These are phyloP conservation scores for Archips crataeganus DNA, from an alignment of 2,888 invertebrate species.

Conservation along the genomic window DNA sequence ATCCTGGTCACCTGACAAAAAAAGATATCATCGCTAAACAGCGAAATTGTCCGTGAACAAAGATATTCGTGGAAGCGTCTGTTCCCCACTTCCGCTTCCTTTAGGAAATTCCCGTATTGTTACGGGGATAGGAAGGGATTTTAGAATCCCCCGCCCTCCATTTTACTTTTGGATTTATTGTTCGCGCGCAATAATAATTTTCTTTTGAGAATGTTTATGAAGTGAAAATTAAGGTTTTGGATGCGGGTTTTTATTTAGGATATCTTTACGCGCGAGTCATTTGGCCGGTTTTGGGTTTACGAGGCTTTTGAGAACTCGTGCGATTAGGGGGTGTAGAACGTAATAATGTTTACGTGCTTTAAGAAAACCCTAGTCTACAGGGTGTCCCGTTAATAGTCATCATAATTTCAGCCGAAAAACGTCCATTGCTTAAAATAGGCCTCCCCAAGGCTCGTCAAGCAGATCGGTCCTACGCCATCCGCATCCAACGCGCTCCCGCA, in stretches of 20 bases:
- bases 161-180: constrained; percentile 43
- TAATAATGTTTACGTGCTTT: too few species aligned
- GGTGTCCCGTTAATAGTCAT: too few species aligned
- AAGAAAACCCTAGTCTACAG: too few species aligned
- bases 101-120: constrained; percentile 46
- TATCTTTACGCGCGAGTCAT: constrained; percentile 32
- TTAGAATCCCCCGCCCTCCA: constrained; percentile 36
- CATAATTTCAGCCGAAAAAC: too few species aligned
- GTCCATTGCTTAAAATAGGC: too few species aligned
- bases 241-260: constrained; percentile 37
- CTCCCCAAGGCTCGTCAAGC: too few species aligned
- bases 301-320: neutral
- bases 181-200: constrained; percentile 41
- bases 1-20: constrained; percentile 37
- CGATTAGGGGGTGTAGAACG: neutral
- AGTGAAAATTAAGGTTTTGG: constrained; percentile 42
- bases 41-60: constrained; percentile 44
- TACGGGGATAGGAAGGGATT: constrained; percentile 44
- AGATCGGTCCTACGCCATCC: too few species aligned
- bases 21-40: constrained; percentile 43
- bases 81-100: constrained; percentile 40
- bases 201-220: constrained; percentile 42
- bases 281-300: constrained; percentile 7
- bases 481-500: too few species aligned
- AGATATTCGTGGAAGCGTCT: constrained; percentile 43